A percentile compares a stretch with the other conserved stretches of the same genome.
phyloP scores from a whole-genome alignment of 2,888 invertebrate genomes.

The Diadegma fenestrale region DNA sequence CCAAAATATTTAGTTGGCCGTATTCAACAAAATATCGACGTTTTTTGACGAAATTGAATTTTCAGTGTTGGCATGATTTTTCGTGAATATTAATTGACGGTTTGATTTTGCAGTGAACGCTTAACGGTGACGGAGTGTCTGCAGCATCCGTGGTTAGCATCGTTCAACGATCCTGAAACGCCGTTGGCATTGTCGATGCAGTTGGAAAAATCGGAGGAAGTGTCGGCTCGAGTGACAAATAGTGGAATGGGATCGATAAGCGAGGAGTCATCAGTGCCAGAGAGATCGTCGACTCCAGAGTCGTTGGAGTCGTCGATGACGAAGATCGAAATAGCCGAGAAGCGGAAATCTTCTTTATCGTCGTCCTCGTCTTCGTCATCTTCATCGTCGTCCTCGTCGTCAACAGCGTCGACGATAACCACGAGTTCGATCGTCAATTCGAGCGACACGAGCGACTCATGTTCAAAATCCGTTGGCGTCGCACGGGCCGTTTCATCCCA shows the following conservation, averaged over 20 bases:
- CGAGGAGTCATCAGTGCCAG: conserved; percentile 56
- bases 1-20: no score
- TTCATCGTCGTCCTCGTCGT: conserved; percentile 45
- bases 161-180: conserved; percentile 77
- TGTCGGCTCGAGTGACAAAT: conserved; percentile 30
- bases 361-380: conserved; percentile 45
- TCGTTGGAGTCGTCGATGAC: conserved; percentile 18
- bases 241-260: conserved; percentile 15
- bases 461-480: conserved; percentile 50
- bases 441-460: conserved; percentile 61
- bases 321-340: conserved; percentile 37
- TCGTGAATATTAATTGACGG: conserved; percentile 6
- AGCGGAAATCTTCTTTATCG: conserved; percentile 52
- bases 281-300: conserved; percentile 67
- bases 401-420: conserved; percentile 48
- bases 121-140: conserved; percentile 95
- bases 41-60: no score
- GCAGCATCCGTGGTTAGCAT: conserved; percentile 93
- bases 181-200: conserved; percentile 60
- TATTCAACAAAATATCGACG: no score
- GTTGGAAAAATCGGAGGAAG: conserved; percentile 19
- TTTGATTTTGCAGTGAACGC: conserved; percentile 90
- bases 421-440: conserved; percentile 42
- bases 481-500: conserved; percentile 67
- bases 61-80: no score